Base-by-base conservation (phyloP, 2,888 invertebrate species). In the Biston betularia region DNA sequence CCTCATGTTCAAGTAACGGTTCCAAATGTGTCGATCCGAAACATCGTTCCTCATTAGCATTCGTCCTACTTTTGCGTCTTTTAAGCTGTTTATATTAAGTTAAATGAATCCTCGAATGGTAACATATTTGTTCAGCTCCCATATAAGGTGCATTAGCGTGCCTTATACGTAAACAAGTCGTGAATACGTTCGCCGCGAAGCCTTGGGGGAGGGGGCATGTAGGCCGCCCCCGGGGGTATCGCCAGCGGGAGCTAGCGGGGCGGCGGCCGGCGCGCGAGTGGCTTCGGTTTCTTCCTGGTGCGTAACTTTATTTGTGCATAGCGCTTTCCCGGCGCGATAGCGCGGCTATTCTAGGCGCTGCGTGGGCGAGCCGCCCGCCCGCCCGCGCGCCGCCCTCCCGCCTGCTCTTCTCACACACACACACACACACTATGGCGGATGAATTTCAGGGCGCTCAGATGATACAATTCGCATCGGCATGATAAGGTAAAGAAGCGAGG, bases 151-250 rank as follows among this genome's bases (percentile, higher is more conserved):
- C 73, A 79, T 72, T 78, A 80, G 78, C 86, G 83, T 81, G 83
- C 92, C 90, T 87, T 92, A 90, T 87, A 91, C 82, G 91, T 88
- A 89, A 92, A 91, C 90, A 90, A 85, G 90, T 89, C 88, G 78
- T 89, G 79, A 88, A 87, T 84, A 79, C 83, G 87, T 89, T 92
- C 92, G 92, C 92, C 76, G 77, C 85, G 89, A 90, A 88, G 82
- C 88, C 85, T 86, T 82, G 48, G 53, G 56, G 53, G 44, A 11
- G 15, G 55, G 35, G 56, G 57, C 24, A 45, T 12, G 46, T 7
- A 33, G 14, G 49, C 33, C 40, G 1, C 34, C 58, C 10, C 45
- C 33, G 4, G 58, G 42, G 6, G 11, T 24, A 40, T 46, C 65
- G 65, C 61, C 8, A 52, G 71, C 68, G 72, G 75, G 78, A 77